Evolutionary conservation across 2,113 vertebrate species (phyloP).

Genomic region (Cynopterus brachyotis): DNA sequence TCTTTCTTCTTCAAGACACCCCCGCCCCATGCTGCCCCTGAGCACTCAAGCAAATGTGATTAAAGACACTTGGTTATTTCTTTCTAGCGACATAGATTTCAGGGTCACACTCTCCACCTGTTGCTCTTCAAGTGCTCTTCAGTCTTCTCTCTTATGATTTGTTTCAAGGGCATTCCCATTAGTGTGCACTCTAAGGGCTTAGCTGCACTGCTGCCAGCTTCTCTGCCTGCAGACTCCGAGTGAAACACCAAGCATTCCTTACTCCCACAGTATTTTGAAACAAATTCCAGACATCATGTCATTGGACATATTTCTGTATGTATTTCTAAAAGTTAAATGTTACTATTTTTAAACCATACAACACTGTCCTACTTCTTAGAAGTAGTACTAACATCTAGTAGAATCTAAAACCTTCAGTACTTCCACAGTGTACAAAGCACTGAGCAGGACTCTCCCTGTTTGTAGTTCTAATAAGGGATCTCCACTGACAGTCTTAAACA

Average conservation of each 20-base stretch:
- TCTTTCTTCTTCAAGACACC: constrained; percentile 84
- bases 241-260: not conserved
- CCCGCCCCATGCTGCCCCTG: constrained; percentile 79
- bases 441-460: not conserved
- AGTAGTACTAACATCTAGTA: not conserved
- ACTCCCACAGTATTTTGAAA: not conserved
- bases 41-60: constrained; percentile 91
- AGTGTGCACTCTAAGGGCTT: constrained; percentile 58
- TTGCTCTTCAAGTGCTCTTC: constrained; percentile 71
- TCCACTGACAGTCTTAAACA: not conserved
- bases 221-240: constrained; percentile 81
- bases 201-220: constrained; percentile 81
- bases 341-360: not conserved
- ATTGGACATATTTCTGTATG: not conserved
- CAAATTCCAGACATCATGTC: not conserved
- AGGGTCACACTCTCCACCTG: constrained; percentile 67
- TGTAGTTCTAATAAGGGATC: not conserved
- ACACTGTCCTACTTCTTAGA: not conserved
- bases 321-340: not conserved
- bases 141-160: constrained; percentile 30
- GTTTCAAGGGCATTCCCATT: constrained; percentile 58
- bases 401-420: not conserved
- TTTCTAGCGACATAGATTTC: constrained; percentile 74
- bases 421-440: not conserved
- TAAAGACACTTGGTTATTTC: constrained; percentile 84